Base-by-base conservation (phyloP, 1,140 invertebrate species). In the Dufourea novaeangliae region DNA sequence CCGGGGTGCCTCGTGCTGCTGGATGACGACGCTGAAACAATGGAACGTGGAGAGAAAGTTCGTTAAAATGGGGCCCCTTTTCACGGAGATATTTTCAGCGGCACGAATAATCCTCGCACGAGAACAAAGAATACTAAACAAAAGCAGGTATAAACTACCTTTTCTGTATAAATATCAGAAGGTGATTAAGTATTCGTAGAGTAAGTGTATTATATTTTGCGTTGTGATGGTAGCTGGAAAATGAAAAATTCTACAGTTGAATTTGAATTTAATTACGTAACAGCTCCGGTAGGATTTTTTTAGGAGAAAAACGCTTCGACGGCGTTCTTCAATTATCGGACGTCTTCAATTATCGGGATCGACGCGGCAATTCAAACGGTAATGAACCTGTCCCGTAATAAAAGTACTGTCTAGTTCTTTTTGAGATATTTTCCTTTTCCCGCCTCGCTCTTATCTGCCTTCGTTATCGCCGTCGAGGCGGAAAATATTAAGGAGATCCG, bases 1-100 rank as follows among this genome's bases (percentile, higher is more conserved):
- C 69, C 27, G 67, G 29, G 37, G 39, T 29, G 56, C 44, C 27
- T 50, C 52, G 52, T 57, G 67, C 17, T 34, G 25, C 14, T 39
- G 11, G 27, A 20, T 39, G 39, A 71, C 32, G 56, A 41, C 63
- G 46, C 88, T 88, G 87, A 57, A 88, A 89, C 69, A 76, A 32
- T 54, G 72, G 63, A 67, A 27, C 11, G 61, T 6, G 56, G 29
- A 57, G 44, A n/a, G 12, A 59, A 20, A 6, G 20, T 39, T 37
- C 4, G 52, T 7, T 14, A 22, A 17, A 56, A 25, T 17, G 6
- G 17, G 1, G 7, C 10, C 5, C 37, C n/a, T 17, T 14, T 25
- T 50, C 10, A 1, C 20, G n/a, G n/a, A 2, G 7, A 50, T 20
- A 46, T 46, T 46, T 44, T 11, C 12, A 1, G 1, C 6, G 11